phyloP scores from a whole-genome alignment of 2,113 vertebrate species.

The Menidia beryllina region DNA sequence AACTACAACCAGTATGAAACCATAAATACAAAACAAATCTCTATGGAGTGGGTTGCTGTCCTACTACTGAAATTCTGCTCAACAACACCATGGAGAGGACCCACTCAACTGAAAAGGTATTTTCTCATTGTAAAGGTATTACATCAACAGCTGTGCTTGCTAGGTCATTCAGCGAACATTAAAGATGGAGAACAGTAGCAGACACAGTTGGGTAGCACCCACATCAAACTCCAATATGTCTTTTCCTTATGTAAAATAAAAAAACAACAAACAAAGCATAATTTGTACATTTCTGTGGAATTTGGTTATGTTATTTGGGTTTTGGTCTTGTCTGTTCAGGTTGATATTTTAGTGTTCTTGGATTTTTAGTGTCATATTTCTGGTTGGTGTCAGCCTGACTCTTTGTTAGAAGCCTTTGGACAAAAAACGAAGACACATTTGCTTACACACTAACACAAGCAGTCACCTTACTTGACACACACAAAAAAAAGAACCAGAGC shows the following conservation, averaged over 20 bases:
- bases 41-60: not conserved
- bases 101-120: not conserved
- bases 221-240: too few species aligned
- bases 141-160: not conserved
- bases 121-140: not conserved
- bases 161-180: not conserved
- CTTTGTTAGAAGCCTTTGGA: too few species aligned
- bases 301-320: too few species aligned
- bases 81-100: slow-evolving; percentile 11
- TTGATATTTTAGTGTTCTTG: too few species aligned
- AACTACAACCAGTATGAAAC: not conserved
- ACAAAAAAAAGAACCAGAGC: slow-evolving; percentile 26
- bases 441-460: not conserved
- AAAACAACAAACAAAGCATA: too few species aligned
- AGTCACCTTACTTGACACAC: slow-evolving; percentile 14
- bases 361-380: too few species aligned
- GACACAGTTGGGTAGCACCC: too few species aligned
- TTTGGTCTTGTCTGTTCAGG: too few species aligned
- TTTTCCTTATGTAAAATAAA: too few species aligned
- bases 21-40: not conserved
- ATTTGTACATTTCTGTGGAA: not conserved
- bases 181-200: too few species aligned
- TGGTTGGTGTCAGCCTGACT: too few species aligned
- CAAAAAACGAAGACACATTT: not conserved
- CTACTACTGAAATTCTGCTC: not conserved